Conservation (phyloP, 2,797 vertebrate species). For the Pseudochromis fuscus region DNA sequence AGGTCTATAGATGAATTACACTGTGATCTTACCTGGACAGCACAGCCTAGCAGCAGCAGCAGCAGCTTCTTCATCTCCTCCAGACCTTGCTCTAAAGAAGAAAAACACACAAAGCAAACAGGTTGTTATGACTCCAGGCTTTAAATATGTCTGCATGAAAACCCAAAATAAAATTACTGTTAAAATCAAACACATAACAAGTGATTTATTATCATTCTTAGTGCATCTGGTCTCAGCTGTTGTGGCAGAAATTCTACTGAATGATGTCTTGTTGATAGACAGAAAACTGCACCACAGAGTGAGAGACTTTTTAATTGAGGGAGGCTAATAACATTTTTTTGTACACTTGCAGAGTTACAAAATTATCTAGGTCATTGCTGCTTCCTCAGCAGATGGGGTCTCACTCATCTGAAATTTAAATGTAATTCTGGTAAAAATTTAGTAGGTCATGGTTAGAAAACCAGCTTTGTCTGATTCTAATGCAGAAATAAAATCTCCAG, state of each 20-base stretch:
- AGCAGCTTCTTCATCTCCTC: slow-evolving; percentile 95
- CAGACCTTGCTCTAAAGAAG: slow-evolving; percentile 90
- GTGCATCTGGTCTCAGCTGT: background rate
- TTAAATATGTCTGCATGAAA: slow-evolving; percentile 8
- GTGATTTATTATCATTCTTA: background rate
- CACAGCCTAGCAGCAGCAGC: slow-evolving; percentile 94
- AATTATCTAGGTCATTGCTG: background rate
- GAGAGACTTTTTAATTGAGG: slow-evolving; percentile 5
- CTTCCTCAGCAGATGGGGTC: background rate
- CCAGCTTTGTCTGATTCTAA: background rate
- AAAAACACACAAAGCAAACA: slow-evolving; percentile 32
- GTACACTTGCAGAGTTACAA: background rate
- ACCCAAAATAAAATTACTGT: background rate
- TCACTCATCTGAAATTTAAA: slow-evolving; percentile 5
- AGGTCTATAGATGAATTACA: background rate
- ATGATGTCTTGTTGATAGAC: background rate
- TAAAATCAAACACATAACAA: background rate
- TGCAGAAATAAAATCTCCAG: background rate
- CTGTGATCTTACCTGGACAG: slow-evolving; percentile 90
- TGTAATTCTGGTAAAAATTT: background rate
- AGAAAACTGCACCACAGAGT: background rate
- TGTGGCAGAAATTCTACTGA: background rate
- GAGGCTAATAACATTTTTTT: background rate
- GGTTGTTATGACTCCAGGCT: background rate
- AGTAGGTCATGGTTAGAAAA: background rate